Conservation (phyloP, 2,888 invertebrate genomes). For the Diploptera punctata region DNA sequence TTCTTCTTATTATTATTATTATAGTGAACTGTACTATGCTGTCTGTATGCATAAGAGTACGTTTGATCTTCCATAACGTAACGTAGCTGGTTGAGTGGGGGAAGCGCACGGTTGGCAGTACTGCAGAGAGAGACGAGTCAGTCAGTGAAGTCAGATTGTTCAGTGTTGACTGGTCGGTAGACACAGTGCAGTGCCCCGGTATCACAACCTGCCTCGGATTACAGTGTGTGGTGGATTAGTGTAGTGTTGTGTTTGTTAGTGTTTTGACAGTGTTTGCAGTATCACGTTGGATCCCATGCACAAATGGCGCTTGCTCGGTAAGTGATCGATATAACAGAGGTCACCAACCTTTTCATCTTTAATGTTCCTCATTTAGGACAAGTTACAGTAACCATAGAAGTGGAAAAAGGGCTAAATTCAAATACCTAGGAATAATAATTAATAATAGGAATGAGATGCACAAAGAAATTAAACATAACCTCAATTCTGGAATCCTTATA, state of each 20-base stretch:
- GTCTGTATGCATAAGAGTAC: too few relatives aligned
- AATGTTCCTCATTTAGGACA: too few relatives aligned
- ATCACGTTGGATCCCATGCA: constrained; percentile 62
- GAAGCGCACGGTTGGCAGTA: constrained; percentile 8
- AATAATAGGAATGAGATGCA: too few relatives aligned
- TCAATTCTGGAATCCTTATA: too few relatives aligned
- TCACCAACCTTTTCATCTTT: too few relatives aligned
- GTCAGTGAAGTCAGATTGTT: constrained; percentile 5
- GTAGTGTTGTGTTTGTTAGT: constrained; percentile 4
- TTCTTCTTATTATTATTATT: too few relatives aligned
- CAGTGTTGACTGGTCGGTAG: not conserved
- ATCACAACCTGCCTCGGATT: not conserved
- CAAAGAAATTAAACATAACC: too few relatives aligned
- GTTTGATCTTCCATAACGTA: too few relatives aligned
- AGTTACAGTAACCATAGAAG: too few relatives aligned
- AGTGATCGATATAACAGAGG: constrained; percentile 48
- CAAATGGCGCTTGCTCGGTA: constrained; percentile 73
- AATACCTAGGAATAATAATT: too few relatives aligned
- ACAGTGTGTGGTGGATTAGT: not conserved
- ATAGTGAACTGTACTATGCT: too few relatives aligned
- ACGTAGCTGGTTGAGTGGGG: not conserved
- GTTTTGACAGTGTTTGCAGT: constrained; percentile 7
- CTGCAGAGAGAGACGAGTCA: not conserved
- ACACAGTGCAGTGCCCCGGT: not conserved
- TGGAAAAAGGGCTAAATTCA: too few relatives aligned